Percentiles rank a stretch among this genome's conserved stretches.
These are phyloP conservation scores for Xestia sexstrigata DNA, from an alignment of 2,888 invertebrate genomes.

Conservation along the genomic window DNA sequence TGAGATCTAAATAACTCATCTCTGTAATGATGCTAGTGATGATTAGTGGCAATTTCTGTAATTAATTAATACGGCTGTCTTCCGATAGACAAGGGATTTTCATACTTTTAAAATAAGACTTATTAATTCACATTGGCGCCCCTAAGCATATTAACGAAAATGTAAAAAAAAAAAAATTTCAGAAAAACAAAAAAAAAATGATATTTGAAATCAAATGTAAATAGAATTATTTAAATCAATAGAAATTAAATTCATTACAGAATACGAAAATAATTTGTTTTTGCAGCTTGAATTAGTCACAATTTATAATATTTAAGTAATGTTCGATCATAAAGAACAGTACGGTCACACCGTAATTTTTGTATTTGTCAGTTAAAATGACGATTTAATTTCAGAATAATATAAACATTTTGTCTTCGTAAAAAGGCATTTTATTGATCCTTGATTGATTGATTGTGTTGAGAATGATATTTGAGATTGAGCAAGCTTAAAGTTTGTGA, in stretches of 20 bases:
- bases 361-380: slow-evolving; percentile 37
- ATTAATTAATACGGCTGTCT: slow-evolving; percentile 55
- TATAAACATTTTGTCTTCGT: slow-evolving; percentile 50
- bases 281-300: slow-evolving; percentile 54
- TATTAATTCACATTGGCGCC: slow-evolving; percentile 51
- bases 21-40: slow-evolving; percentile 46
- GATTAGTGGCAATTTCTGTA: slow-evolving; percentile 48
- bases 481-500: slow-evolving; percentile 36
- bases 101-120: slow-evolving; percentile 44
- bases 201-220: slow-evolving; percentile 56
- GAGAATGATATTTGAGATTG: slow-evolving; percentile 3
- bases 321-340: slow-evolving; percentile 33
- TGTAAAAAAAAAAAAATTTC: slow-evolving; percentile 44
- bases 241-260: slow-evolving; percentile 41
- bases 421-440: slow-evolving; percentile 53
- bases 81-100: slow-evolving; percentile 59
- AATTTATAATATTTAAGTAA: slow-evolving; percentile 46
- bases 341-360: slow-evolving; percentile 48
- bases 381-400: slow-evolving; percentile 53
- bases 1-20: slow-evolving; percentile 39
- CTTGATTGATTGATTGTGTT: slow-evolving; percentile 21
- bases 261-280: slow-evolving; percentile 42
- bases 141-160: slow-evolving; percentile 38
- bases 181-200: slow-evolving; percentile 50
- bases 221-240: slow-evolving; percentile 62